Evolutionary conservation across 2,113 vertebrate genomes (phyloP), one percentile per base, ranked within the genome.

Genomic region (Isichthys henryi): DNA sequence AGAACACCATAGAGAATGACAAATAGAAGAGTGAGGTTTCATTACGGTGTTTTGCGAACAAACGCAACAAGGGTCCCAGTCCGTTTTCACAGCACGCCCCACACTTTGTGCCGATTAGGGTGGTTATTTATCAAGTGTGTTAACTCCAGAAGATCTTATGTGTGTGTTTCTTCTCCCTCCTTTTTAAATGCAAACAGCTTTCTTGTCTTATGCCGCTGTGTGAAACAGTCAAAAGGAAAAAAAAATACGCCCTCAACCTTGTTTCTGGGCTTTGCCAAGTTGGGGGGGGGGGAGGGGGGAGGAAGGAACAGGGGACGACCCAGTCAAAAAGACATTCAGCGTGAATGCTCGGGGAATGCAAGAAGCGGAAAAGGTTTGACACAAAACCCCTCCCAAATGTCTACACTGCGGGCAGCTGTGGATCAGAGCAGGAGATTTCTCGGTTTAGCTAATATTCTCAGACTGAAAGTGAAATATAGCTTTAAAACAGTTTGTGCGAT

Each of bases 101-200:
- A 27, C 70, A 45, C 86, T 82, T 88, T 88, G 86, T 88, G 66
- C 2, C 53, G 15, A 74, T 62, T 88, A 52, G 86, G 56, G 89
- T 90, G 88, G 86, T 91, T 91, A 91, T 92, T 92, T 89, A 66
- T 74, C 35, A 87, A 91, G 91, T 88, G 88, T 92, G 88, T 91
- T 85, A 86, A 86, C 88, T 88, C 70, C 15, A 62, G 48, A 86
- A 10, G 84, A 56, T 87, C 49, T 70, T 23, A 27, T 52, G 43
- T 39, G 8, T 39, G 15, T 23, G 49, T 21, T 35, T 80, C 46
- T 46, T 86, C 35, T 58, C 35, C 10, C 43, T 49, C 46, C 87
- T 86, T 27, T 89, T 70, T 89, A 45, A 82, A 58, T 88, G 70
- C 49, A 83, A 53, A 82, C 85, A 80, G 49, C 85, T 87, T 89